Conservation (phyloP, 2,888 invertebrate genomes). For the Cosmia trapezina region DNA sequence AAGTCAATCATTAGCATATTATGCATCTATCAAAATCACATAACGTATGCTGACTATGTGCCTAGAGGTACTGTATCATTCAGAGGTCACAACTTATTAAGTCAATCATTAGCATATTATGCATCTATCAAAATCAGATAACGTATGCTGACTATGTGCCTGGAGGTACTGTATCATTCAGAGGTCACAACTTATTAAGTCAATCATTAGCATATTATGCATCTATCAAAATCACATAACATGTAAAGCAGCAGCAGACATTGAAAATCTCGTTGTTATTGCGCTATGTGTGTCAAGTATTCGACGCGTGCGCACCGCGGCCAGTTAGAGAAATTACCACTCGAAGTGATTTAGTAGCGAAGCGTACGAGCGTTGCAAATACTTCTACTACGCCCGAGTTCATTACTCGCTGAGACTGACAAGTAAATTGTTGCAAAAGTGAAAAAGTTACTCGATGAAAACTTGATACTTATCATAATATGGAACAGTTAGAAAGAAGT, state of each 20-base stretch:
- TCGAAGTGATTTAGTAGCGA: constrained; percentile 57
- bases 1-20: too few relatives aligned
- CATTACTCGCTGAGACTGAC: constrained; percentile 45
- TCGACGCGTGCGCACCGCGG: constrained; percentile 48
- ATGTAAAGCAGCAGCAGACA: constrained; percentile 42
- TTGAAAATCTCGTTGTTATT: constrained; percentile 56
- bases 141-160: too few relatives aligned
- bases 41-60: too few relatives aligned
- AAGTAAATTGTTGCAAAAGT: constrained; percentile 48
- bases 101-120: constrained; percentile 29
- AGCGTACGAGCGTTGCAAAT: constrained; percentile 42
- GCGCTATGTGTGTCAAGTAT: constrained; percentile 64
- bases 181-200: constrained; percentile 12
- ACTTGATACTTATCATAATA: background rate
- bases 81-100: too few relatives aligned
- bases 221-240: constrained; percentile 25
- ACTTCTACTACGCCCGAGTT: constrained; percentile 31
- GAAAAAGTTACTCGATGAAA: constrained; percentile 33
- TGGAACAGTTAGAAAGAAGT: background rate
- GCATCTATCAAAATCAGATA: constrained; percentile 22
- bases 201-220: constrained; percentile 24
- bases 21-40: too few relatives aligned
- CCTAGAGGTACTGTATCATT: too few relatives aligned
- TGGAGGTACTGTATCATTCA: background rate
- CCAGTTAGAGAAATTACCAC: constrained; percentile 64